phyloP scores from a whole-genome alignment of 1,140 invertebrate species.

The Tetranychus urticae region DNA sequence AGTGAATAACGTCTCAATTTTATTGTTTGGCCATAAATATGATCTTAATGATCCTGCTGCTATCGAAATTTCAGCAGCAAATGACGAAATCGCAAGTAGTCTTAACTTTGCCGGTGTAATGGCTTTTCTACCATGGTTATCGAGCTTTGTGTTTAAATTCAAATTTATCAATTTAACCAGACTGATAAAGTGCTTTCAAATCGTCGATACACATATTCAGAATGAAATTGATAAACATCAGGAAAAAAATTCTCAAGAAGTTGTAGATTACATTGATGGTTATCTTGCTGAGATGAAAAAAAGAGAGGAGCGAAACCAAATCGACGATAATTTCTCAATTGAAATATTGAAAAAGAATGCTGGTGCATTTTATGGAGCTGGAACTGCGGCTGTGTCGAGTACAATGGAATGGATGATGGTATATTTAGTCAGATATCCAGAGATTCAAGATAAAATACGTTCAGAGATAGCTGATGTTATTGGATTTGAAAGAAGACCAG shows the following conservation, averaged over 20 bases:
- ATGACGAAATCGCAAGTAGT: background rate
- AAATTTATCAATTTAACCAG: too few relatives aligned
- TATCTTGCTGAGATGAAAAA: conserved; percentile 45
- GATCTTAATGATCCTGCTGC: conserved; percentile 6
- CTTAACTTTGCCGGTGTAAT: background rate
- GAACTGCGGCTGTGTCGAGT: conserved; percentile 18
- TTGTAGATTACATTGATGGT: conserved; percentile 56
- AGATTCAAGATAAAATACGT: conserved; percentile 17
- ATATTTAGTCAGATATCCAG: conserved; percentile 18
- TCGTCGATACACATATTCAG: too few relatives aligned
- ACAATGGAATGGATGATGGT: conserved; percentile 18
- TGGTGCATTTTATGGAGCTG: conserved; percentile 15
- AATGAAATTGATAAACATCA: conserved; percentile 32
- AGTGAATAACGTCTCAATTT: conserved; percentile 11
- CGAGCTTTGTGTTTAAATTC: background rate
- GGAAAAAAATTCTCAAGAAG: conserved; percentile 28
- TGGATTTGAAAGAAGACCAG: conserved; percentile 8
- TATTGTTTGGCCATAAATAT: conserved; percentile 11
- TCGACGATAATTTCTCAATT: background rate
- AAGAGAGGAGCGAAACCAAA: background rate
- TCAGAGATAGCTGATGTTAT: conserved; percentile 17
- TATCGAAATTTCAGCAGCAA: background rate
- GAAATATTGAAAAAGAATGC: conserved; percentile 9
- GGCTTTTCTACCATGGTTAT: background rate
- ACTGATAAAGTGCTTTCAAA: too few relatives aligned